Evolutionary conservation across 2,888 invertebrate species (phyloP).

Genomic region (Ormyrus labotus): DNA sequence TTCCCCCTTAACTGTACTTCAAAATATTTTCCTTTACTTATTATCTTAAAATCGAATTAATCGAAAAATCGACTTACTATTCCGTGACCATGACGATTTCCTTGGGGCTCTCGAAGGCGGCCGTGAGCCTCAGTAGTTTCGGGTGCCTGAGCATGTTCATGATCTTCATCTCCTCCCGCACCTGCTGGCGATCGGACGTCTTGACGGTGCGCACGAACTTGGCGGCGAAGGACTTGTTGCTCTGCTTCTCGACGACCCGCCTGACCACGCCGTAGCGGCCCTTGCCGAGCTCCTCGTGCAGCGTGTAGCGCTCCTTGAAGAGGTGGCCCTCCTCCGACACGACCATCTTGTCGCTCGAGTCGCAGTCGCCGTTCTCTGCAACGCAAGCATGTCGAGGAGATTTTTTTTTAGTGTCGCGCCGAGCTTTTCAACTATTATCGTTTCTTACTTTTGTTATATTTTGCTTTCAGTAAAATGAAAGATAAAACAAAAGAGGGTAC

Average conservation of each 20-base stretch:
- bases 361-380: slow-evolving; percentile 66
- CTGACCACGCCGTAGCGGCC: slow-evolving; percentile 86
- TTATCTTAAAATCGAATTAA: not conserved
- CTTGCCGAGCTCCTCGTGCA: slow-evolving; percentile 86
- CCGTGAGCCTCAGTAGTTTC: slow-evolving; percentile 88
- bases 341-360: slow-evolving; percentile 64
- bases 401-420: not conserved
- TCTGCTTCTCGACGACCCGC: slow-evolving; percentile 82
- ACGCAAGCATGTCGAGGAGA: not conserved
- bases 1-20: no score
- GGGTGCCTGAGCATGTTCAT: slow-evolving; percentile 91
- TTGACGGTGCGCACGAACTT: slow-evolving; percentile 88
- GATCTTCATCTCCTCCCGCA: slow-evolving; percentile 89
- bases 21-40: no score
- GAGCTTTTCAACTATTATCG: not conserved
- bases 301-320: slow-evolving; percentile 81
- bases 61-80: slow-evolving; percentile 82
- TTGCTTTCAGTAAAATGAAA: no score
- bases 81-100: slow-evolving; percentile 93
- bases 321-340: slow-evolving; percentile 78
- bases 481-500: no score
- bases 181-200: slow-evolving; percentile 84
- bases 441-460: not conserved
- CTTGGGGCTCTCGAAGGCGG: slow-evolving; percentile 86
- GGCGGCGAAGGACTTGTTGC: slow-evolving; percentile 84